Base-by-base conservation (phyloP, 2,888 invertebrate species). In the Cordilura impudica region DNA sequence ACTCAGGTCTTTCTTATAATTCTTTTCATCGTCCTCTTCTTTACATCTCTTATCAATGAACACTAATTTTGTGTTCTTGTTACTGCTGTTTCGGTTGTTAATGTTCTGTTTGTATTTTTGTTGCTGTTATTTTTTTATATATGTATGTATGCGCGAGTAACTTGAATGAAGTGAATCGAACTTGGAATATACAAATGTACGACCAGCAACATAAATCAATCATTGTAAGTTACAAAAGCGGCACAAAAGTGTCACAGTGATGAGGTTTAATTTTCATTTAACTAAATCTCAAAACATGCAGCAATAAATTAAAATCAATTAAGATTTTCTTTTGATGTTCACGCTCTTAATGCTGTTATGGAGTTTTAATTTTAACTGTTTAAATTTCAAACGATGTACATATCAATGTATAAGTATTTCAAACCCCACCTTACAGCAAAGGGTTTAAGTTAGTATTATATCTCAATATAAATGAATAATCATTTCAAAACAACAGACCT, bases 51-150 rank as follows among this genome's bases (percentile, higher is more conserved):
- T 79, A 79, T 79, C 79, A 79, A 53, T 67, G 71, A 79, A 79
- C 79, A 79, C 79, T 79, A 79, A 79, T 75, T 79, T 79, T 79
- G 79, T 79, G 75, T 79, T 79, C 71, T 71, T 75, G 75, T 75
- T 75, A 58, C 67, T 43, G 75, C 29, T 43, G 70, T 72, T 81
- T 67, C 49, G 69, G 53, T 69, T 71, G 49, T 53, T 58, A 60
- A 39, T 2, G 12, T n/a, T 35, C 1, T 39, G 12, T n/a, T 12
- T 39, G 35, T 54, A 16, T 16, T 18, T 45, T 43, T n/a, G 2
- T 29, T 26, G 14, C 26, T 6, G 16, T 43, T 45, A 26, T 31
- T 43, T 19, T 54, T 23, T 23, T 5, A 3, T 49, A 43, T 29
- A 51, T 43, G 1, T 21, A 26, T 49, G 14, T 2, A 14, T 18